These are phyloP conservation scores for Drosophila miranda DNA, from an alignment of 1,140 invertebrate species.

Conservation along the genomic window DNA sequence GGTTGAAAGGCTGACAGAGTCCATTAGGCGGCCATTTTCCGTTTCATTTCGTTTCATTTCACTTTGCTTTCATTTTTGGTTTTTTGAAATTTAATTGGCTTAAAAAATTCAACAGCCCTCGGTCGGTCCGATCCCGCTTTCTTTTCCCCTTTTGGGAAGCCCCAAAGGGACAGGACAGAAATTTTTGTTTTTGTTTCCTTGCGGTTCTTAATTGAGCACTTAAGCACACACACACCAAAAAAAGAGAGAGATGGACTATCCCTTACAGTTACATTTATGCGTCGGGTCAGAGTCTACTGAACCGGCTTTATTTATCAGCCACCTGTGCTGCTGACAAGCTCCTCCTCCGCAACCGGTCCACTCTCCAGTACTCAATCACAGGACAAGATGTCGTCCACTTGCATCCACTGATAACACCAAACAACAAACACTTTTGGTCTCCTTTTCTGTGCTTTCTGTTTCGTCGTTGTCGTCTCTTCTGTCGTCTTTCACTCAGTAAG, in stretches of 20 bases:
- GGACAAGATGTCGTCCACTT: slow-evolving; percentile 11
- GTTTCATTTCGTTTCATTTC: slow-evolving; percentile 56
- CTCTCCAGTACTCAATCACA: slow-evolving; percentile 13
- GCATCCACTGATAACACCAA: slow-evolving; percentile 43
- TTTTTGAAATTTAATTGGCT: slow-evolving; percentile 64
- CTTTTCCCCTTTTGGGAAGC: slow-evolving; percentile 2
- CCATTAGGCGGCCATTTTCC: slow-evolving; percentile 62
- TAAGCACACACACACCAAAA: slow-evolving; percentile 34
- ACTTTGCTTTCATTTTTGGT: neutral
- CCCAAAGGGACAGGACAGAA: slow-evolving; percentile 34
- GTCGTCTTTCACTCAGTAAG: slow-evolving; percentile 16
- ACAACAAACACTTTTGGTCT: slow-evolving; percentile 45
- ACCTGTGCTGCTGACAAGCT: slow-evolving; percentile 42
- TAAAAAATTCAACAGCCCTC: slow-evolving; percentile 47
- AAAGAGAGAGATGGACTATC: slow-evolving; percentile 11
- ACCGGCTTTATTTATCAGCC: slow-evolving; percentile 30
- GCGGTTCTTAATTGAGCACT: slow-evolving; percentile 38
- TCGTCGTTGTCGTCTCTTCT: slow-evolving; percentile 6
- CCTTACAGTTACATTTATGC: slow-evolving; percentile 27
- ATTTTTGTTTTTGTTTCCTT: slow-evolving; percentile 8
- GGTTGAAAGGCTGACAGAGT: slow-evolving; percentile 48
- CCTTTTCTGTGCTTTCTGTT: slow-evolving; percentile 1
- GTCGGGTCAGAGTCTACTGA: slow-evolving; percentile 33
- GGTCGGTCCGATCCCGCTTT: neutral
- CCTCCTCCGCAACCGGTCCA: slow-evolving; percentile 17